Percentiles rank a stretch among this genome's conserved stretches.
Conservation (phyloP, 2,888 invertebrate genomes). For the Melikaiella ostensackeni region DNA sequence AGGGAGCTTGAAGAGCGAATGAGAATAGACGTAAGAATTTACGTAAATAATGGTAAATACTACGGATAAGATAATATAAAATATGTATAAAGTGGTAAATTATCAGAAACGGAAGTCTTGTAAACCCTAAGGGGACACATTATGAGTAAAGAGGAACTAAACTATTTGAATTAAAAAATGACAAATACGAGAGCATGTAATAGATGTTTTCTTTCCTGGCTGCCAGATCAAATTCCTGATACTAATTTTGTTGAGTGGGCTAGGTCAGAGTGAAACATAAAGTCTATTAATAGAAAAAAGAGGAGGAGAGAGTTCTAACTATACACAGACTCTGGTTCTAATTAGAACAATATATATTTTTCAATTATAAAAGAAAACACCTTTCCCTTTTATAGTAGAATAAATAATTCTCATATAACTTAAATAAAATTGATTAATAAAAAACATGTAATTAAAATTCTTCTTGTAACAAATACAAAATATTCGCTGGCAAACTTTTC, state of each 20-base stretch:
- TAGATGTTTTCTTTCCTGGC: conserved; percentile 6
- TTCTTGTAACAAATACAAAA: background rate
- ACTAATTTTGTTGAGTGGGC: conserved; percentile 56
- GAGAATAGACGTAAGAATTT: no score
- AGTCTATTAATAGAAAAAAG: conserved; percentile 52
- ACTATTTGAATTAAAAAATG: background rate
- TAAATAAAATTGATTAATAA: no score
- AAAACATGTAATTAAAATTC: background rate
- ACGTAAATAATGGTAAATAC: no score
- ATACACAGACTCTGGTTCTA: background rate
- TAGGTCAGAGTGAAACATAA: conserved; percentile 54
- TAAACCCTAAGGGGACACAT: no score
- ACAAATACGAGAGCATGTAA: background rate
- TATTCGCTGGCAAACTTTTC: background rate
- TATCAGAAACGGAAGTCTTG: no score
- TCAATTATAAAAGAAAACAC: background rate
- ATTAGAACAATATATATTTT: background rate
- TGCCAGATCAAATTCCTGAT: conserved; percentile 51
- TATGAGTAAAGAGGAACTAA: no score
- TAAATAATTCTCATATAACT: no score
- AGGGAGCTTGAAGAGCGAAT: no score
- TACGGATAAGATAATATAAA: no score
- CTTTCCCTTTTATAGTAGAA: no score
- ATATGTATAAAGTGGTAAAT: no score
- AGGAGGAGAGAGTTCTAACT: background rate